Conservation (phyloP, 2,797 vertebrate genomes). For the Bufotes viridis region DNA sequence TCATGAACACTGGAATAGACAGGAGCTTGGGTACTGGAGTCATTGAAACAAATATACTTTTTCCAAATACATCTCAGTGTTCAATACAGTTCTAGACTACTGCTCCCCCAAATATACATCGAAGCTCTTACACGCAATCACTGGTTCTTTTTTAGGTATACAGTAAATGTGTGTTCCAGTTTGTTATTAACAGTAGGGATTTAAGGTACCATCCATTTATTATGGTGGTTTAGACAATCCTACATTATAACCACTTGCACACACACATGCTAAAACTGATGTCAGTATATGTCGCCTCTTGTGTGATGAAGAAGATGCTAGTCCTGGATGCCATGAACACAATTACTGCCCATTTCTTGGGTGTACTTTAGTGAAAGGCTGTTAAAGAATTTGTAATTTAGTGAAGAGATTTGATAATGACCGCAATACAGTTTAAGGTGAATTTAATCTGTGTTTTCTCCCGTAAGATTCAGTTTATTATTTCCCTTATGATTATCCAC, state of each 20-base stretch:
- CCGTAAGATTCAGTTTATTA: background rate
- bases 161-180: too few relatives aligned
- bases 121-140: too few relatives aligned
- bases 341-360: constrained; percentile 29
- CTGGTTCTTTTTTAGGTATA: too few relatives aligned
- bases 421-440: constrained; percentile 13
- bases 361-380: constrained; percentile 16
- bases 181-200: too few relatives aligned
- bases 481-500: background rate
- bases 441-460: constrained; percentile 15
- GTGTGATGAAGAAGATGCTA: constrained; percentile 2
- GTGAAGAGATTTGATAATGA: constrained; percentile 33
- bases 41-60: too few relatives aligned
- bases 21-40: too few relatives aligned
- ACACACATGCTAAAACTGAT: too few relatives aligned
- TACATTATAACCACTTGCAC: background rate
- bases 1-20: too few relatives aligned
- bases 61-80: too few relatives aligned
- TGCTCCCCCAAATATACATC: too few relatives aligned
- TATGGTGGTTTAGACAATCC: background rate
- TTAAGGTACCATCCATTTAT: too few relatives aligned
- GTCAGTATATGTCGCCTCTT: background rate
- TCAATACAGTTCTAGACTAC: too few relatives aligned
- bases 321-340: constrained; percentile 2
- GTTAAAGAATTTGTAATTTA: constrained; percentile 24